These are phyloP conservation scores for Pomacea canaliculata DNA, from an alignment of 2,888 invertebrate species.

Conservation along the genomic window DNA sequence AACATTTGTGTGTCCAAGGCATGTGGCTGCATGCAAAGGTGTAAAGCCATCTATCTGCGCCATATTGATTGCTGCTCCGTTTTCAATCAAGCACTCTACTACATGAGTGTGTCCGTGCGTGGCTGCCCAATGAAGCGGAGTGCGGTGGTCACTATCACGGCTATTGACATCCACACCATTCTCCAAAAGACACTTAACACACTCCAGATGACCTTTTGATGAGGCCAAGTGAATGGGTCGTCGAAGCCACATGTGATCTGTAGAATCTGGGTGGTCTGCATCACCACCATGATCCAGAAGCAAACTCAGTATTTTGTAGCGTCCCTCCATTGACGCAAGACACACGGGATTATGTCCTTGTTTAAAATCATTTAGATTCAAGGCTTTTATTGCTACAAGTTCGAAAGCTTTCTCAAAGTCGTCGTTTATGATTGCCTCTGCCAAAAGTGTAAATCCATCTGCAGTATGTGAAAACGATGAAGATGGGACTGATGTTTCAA, in stretches of 20 bases:
- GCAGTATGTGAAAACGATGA: neutral
- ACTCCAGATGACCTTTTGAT: slow-evolving; percentile 47
- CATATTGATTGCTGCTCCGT: slow-evolving; percentile 52
- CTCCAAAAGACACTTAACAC: slow-evolving; percentile 46
- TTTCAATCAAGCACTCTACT: slow-evolving; percentile 43
- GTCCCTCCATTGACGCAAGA: slow-evolving; percentile 44
- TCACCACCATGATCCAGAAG: slow-evolving; percentile 55
- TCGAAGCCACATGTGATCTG: slow-evolving; percentile 53
- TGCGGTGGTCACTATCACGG: slow-evolving; percentile 54
- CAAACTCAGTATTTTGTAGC: slow-evolving; percentile 45
- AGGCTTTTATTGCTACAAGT: slow-evolving; percentile 1
- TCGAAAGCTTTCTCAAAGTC: slow-evolving; percentile 7
- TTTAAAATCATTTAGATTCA: slow-evolving; percentile 42
- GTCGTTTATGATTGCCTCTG: slow-evolving; percentile 13
- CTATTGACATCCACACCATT: slow-evolving; percentile 54
- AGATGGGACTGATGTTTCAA: neutral
- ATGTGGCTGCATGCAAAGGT: slow-evolving; percentile 62
- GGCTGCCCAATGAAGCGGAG: slow-evolving; percentile 60
- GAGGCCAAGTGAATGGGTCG: slow-evolving; percentile 61
- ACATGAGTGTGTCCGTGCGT: slow-evolving; percentile 42
- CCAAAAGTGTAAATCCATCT: neutral
- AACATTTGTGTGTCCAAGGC: slow-evolving; percentile 49
- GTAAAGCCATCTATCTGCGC: slow-evolving; percentile 62
- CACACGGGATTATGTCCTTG: slow-evolving; percentile 51
- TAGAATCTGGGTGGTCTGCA: slow-evolving; percentile 41